A percentile compares a stretch with the other conserved stretches of the same genome.
phyloP scores from a whole-genome alignment of 2,888 invertebrate genomes.

The Callyntrura guangdongensis region DNA sequence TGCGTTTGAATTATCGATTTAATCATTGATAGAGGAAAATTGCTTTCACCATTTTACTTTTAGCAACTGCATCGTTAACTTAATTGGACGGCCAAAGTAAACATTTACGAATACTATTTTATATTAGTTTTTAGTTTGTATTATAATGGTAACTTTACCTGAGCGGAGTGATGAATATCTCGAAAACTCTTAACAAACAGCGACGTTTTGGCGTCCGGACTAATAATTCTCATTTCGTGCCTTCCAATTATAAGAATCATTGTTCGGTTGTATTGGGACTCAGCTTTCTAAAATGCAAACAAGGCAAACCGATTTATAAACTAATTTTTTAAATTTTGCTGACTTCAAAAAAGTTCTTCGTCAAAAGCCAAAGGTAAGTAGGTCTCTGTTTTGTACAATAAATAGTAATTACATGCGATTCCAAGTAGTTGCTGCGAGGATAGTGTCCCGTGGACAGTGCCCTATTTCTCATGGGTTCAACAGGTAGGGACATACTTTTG shows the following conservation, averaged over 20 bases:
- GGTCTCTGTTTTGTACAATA: no score
- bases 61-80: no score
- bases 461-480: conserved; percentile 86
- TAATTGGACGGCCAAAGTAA: no score
- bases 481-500: conserved; percentile 80
- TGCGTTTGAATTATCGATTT: no score
- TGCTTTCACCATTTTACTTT: no score
- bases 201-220: conserved; percentile 96
- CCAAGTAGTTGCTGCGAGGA: conserved; percentile 78
- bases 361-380: no score
- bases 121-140: background rate
- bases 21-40: no score
- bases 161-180: conserved; percentile 95
- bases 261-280: conserved; percentile 93
- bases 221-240: conserved; percentile 95
- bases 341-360: no score
- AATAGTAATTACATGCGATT: conserved; percentile 72
- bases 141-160: conserved; percentile 87
- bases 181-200: conserved; percentile 94
- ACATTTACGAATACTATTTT: no score
- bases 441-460: conserved; percentile 87
- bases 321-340: no score
- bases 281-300: conserved; percentile 14
- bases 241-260: conserved; percentile 97
- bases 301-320: no score